Conservation (phyloP, 2,113 vertebrate genomes). For the Cebus imitator region DNA sequence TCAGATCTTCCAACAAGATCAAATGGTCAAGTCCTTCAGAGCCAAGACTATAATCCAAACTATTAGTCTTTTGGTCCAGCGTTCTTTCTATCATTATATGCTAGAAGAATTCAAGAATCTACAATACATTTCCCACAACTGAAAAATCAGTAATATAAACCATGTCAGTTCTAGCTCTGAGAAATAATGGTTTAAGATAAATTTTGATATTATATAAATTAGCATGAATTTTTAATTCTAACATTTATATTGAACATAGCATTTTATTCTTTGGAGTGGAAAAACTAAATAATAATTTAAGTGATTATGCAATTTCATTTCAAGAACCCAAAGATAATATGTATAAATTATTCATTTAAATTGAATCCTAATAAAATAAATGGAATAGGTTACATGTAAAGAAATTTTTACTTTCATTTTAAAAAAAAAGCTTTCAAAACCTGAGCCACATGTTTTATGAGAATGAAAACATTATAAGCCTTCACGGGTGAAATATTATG, state of each 20-base stretch:
- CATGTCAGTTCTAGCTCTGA: neutral
- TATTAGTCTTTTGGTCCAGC: neutral
- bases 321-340: conserved; percentile 15
- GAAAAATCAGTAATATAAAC: neutral
- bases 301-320: neutral
- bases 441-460: neutral
- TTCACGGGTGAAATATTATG: conserved; percentile 47
- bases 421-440: conserved; percentile 39
- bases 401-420: neutral
- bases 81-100: neutral
- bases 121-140: neutral
- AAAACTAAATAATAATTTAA: neutral
- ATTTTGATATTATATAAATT: neutral
- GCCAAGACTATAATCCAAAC: neutral
- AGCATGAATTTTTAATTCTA: neutral
- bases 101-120: neutral
- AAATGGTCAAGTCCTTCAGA: neutral
- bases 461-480: neutral
- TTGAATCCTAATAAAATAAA: conserved; percentile 60
- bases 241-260: neutral
- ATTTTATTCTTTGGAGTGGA: conserved; percentile 16
- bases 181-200: neutral
- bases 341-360: conserved; percentile 47
- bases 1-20: neutral
- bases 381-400: neutral